Evolutionary conservation across 2,797 vertebrate species (phyloP).

Genomic region (Australoheros facetus): DNA sequence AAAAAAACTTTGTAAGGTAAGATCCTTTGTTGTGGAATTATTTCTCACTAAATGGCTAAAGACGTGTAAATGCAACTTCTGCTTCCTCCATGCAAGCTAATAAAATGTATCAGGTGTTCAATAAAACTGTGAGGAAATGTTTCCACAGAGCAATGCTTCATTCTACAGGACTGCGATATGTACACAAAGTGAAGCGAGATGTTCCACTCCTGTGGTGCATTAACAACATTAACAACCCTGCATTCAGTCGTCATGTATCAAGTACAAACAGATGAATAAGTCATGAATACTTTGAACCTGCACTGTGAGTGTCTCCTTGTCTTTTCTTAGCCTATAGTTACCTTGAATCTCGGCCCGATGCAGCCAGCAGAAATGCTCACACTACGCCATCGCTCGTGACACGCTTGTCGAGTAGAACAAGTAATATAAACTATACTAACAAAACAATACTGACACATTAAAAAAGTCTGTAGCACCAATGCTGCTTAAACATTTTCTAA

Average conservation of each 20-base stretch:
- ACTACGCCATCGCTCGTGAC: background rate
- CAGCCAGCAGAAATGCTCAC: background rate
- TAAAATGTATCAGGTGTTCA: background rate
- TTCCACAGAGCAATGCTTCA: background rate
- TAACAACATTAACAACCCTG: background rate
- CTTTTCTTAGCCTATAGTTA: background rate
- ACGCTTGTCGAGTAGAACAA: background rate
- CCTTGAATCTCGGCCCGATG: accelerated
- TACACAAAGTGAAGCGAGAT: no score
- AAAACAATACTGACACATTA: background rate
- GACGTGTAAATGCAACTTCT: background rate
- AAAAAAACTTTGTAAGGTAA: background rate
- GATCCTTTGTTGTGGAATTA: no score
- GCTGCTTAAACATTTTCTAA: no score
- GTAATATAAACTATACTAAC: background rate
- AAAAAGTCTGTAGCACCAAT: background rate
- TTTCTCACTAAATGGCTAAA: no score
- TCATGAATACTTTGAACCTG: background rate
- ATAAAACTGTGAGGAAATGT: background rate
- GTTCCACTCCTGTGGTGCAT: no score
- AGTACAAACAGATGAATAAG: background rate
- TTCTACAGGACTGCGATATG: no score
- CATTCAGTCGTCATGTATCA: background rate
- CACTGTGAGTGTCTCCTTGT: background rate
- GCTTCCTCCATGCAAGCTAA: background rate